These are phyloP conservation scores for Zophobas morio DNA, from an alignment of 1,140 invertebrate species.

Conservation along the genomic window DNA sequence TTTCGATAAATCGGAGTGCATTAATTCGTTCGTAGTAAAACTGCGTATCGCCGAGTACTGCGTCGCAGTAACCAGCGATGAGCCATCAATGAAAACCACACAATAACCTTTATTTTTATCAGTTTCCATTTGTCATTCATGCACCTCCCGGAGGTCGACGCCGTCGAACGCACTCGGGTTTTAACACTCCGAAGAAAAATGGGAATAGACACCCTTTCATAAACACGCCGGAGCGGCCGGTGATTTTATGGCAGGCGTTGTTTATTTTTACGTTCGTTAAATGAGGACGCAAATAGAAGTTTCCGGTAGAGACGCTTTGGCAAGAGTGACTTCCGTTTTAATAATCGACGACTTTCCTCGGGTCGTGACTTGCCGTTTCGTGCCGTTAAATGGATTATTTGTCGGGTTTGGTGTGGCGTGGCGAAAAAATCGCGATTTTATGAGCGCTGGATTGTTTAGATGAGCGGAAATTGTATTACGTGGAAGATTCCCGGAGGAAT, in stretches of 20 bases:
- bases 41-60: too few species aligned
- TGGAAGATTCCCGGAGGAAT: too few species aligned
- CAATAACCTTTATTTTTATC: neutral
- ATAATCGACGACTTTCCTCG: slow-evolving; percentile 15
- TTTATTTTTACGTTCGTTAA: slow-evolving; percentile 44
- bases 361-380: neutral
- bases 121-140: neutral
- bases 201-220: neutral
- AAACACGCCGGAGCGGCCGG: neutral
- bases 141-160: neutral
- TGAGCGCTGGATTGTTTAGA: too few species aligned
- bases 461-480: too few species aligned
- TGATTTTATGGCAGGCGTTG: slow-evolving; percentile 25
- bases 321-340: slow-evolving; percentile 42
- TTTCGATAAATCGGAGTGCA: neutral
- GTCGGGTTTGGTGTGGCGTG: neutral
- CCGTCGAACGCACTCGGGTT: neutral
- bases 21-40: neutral
- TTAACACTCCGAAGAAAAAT: neutral
- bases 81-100: neutral
- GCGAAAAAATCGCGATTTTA: too few species aligned
- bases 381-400: neutral
- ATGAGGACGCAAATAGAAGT: slow-evolving; percentile 49
- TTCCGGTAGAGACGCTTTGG: slow-evolving; percentile 35
- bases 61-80: neutral